phyloP scores from a whole-genome alignment of 2,797 vertebrate genomes.

The Hydrolagus colliei region DNA sequence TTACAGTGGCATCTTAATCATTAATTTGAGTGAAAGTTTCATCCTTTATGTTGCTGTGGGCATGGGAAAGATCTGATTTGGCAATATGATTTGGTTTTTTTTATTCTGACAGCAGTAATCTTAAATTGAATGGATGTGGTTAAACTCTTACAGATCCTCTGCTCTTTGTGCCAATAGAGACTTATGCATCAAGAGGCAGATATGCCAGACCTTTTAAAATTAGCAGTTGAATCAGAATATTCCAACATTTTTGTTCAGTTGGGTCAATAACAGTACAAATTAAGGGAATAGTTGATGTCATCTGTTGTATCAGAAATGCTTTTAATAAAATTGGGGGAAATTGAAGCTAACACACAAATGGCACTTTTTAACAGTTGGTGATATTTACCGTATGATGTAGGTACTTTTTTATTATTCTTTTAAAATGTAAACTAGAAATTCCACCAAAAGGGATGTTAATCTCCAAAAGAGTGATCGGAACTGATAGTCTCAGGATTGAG shows the following conservation, averaged over 20 bases:
- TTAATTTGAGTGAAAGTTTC: not conserved
- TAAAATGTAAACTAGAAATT: not conserved
- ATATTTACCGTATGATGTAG: too few relatives aligned
- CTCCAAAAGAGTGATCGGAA: not conserved
- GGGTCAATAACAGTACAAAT: not conserved
- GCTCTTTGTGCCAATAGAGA: not conserved
- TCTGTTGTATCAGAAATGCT: not conserved
- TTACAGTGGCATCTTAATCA: not conserved
- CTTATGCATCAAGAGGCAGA: not conserved
- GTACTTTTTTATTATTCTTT: not conserved
- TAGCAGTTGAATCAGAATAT: not conserved
- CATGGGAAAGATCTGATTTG: slow-evolving; percentile 15
- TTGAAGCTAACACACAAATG: not conserved
- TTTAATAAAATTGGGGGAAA: not conserved
- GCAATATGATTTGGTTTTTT: not conserved
- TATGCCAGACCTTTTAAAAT: too few relatives aligned
- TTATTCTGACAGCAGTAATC: too few relatives aligned
- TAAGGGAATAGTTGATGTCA: not conserved
- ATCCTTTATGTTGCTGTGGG: not conserved
- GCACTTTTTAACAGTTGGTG: not conserved
- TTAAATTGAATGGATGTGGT: not conserved
- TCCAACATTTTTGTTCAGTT: not conserved
- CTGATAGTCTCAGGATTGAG: too few relatives aligned
- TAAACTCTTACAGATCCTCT: not conserved
- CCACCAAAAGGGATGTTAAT: not conserved